Evolutionary conservation across 2,113 vertebrate species (phyloP), one percentile per base, ranked within the genome.

Genomic region (Plectropomus leopardus): DNA sequence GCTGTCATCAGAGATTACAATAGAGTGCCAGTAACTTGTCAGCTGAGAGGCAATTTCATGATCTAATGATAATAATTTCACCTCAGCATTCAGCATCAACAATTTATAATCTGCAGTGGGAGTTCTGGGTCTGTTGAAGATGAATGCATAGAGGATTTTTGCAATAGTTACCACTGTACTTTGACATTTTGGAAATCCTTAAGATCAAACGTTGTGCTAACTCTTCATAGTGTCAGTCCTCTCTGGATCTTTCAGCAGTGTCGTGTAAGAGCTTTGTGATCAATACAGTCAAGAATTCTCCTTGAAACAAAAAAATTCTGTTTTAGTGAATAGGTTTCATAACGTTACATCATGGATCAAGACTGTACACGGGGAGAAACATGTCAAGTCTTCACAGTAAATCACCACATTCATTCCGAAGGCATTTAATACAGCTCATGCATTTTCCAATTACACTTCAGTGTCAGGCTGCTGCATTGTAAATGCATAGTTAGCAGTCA

Each of bases 301-400:
- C 88, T 90, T 92, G 88, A 88, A 86, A 89, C 42, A 48, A 40
- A 71, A 36, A 73, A 65, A 78, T 61, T 85, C 67, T 75, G 75
- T 73, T 87, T 79, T 36, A 72, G 72, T 40, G 78, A 87, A 68
- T 63, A 69, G 64, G 59, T 89, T 93, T 90, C 86, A 87, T 66
- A 66, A 80, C 82, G 74, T 92, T 86, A 78, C 87, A 90, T 93
- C 89, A 92, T 88, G 77, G 85, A 82, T 75, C 74, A 79, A n/a
- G 68, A 84, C 17, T 59, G 60, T 74, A 73, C 54, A 65, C 4
- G 1, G 13, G 23, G 48, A 76, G 45, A 59, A 54, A 70, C 45
- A 61, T 67, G 60, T 42, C 7, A 28, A 50, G 16, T 76, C 42
- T 50, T 76, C 45, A 59, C 53, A 57, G 69, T 67, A 76, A 87